Evolutionary conservation across 2,113 vertebrate species (phyloP), one percentile per base, ranked within the genome.

Genomic region (Peromyscus leucopus): DNA sequence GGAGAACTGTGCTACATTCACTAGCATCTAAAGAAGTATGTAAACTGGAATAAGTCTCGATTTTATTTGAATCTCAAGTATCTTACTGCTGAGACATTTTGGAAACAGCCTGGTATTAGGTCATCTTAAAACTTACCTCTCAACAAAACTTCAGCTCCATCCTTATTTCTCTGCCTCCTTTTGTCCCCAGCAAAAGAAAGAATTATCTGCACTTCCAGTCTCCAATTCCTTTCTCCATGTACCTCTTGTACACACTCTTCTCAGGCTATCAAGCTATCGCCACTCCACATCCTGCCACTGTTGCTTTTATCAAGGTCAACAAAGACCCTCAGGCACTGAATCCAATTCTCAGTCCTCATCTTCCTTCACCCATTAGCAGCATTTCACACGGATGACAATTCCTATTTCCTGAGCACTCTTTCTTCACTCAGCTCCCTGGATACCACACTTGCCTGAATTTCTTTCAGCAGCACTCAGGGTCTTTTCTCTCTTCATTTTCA

Each of bases 281-380:
- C 79, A 90, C 42, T 85, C 83, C n/a, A 22, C n/a, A 36, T 76
- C 42, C n/a, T 24, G 89, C 36, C 75, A 82, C 65, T 46, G 71
- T 87, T 95, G 88, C 75, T 93, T 91, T 97, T 48, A 85, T 95
- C 84, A 93, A 95, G 79, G 92, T 96, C 95, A 95, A 63, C 92
- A 96, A 90, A 97, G 42, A 91, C 74, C 71, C 78, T 36, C 10
- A 69, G 74, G 61, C 19, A 5, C 90, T 87, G 39, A 92, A 91
- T 94, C 59, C 51, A 94, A 75, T 97, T 95, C 84, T 93, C 75
- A 89, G 79, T 80, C n/a, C 61, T 90, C 69, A n/a, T 90, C 42
- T 72, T 84, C 63, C 84, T 89, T 76, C 28, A 96, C n/a, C 79
- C 75, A 26, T 90, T 85, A 93, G 59, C 90, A 93, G 33, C 78